Conservation (phyloP, 2,113 vertebrate genomes). For the Oryzias curvinotus region DNA sequence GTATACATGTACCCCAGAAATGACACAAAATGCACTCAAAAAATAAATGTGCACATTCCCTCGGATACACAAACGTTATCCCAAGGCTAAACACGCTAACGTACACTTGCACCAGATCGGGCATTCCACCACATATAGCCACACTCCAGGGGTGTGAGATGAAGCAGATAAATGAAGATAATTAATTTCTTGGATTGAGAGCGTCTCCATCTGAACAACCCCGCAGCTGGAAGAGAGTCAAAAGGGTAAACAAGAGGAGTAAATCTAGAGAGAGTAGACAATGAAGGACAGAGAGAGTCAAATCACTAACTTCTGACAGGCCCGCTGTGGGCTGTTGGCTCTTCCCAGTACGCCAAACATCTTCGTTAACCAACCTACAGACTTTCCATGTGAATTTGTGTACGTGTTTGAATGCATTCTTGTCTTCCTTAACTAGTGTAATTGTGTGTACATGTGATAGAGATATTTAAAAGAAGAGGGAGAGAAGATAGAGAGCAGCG, state of each 20-base stretch:
- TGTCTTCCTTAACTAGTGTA: slow-evolving; percentile 56
- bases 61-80: slow-evolving; percentile 11
- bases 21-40: slow-evolving; percentile 14
- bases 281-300: slow-evolving; percentile 49
- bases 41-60: slow-evolving; percentile 18
- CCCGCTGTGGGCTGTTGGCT: slow-evolving; percentile 63
- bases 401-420: slow-evolving; percentile 42
- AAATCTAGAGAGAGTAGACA: slow-evolving; percentile 34
- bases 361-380: slow-evolving; percentile 70
- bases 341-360: slow-evolving; percentile 63
- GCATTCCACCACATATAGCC: slow-evolving; percentile 28
- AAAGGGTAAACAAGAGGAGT: slow-evolving; percentile 31
- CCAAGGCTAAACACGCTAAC: slow-evolving; percentile 12
- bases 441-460: slow-evolving; percentile 28
- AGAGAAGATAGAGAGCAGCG: slow-evolving; percentile 43
- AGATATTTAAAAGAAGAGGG: slow-evolving; percentile 8
- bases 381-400: slow-evolving; percentile 48
- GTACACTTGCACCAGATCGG: slow-evolving; percentile 11
- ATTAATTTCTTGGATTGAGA: slow-evolving; percentile 66
- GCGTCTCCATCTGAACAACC: slow-evolving; percentile 47
- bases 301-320: slow-evolving; percentile 52
- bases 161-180: slow-evolving; percentile 61
- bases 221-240: slow-evolving; percentile 33
- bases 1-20: slow-evolving; percentile 23
- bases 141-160: slow-evolving; percentile 47